Evolutionary conservation across 1,140 invertebrate species (phyloP), one percentile per base, ranked within the genome.

Genomic region (Parapsyche elsis): DNA sequence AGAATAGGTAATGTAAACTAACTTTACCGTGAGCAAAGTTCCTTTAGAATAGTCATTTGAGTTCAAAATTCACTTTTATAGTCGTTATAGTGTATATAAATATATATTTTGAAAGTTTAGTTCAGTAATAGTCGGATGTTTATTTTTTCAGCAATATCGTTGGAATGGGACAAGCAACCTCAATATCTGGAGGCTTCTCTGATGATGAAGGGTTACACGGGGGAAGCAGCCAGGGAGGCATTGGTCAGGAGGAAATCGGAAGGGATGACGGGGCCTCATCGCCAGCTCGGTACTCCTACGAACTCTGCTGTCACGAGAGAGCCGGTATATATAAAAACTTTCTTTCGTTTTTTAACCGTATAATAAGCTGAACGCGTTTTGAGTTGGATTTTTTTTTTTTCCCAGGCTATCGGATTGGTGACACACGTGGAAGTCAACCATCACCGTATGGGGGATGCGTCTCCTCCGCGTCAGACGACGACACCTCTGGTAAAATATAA

Each of bases 121-220:
- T n/a, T n/a, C n/a, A 38, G 30, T 38, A 38, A 38, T 4, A 38
- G 30, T 38, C n/a, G 19, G 46, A 57, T 75, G 16, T 46, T 16
- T 67, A 1, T 24, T 59, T 23, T 80, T 81, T 38, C 84, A 89
- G 88, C 88, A 88, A 89, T 89, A 87, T 89, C 88, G 85, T 87
- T 89, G 88, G 88, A 89, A 88, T 89, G 88, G 88, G 88, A 89
- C 87, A 87, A 89, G 86, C 88, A 89, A 85, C 88, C 88, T 88
- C 88, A 89, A 86, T 89, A 89, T 88, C 88, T 91, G 91, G 91
- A 91, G 90, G 91, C 90, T 86, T 91, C 91, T 90, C 90, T 90
- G 91, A 89, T 89, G 88, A 91, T 90, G 91, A 91, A 89, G 90
- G 91, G 90, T 71, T 91, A 90, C 90, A 89, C 88, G 83, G 86